Evolutionary conservation across 2,113 vertebrate species (phyloP).

Genomic region (Heterotis niloticus): DNA sequence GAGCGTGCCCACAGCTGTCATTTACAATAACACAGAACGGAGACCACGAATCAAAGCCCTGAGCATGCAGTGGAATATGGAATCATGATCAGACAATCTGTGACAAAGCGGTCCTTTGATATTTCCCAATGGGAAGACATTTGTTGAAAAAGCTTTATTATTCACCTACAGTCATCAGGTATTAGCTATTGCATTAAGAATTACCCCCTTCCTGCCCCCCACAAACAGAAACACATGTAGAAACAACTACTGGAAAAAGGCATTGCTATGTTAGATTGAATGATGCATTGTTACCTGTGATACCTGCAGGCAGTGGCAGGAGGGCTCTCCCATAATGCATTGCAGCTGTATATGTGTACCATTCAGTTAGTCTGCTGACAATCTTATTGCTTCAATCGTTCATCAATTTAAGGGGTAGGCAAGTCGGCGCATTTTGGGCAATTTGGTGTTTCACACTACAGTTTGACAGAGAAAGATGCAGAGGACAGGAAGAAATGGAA

Average conservation of each 20-base stretch:
- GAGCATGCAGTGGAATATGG: not conserved
- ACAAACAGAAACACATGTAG: not conserved
- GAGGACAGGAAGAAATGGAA: no score
- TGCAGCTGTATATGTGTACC: no score
- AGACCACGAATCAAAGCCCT: not conserved
- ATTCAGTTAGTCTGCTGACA: no score
- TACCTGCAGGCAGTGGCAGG: no score
- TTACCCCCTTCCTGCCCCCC: not conserved
- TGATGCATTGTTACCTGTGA: no score
- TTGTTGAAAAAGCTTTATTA: slow-evolving; percentile 12
- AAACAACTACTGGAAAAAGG: not conserved
- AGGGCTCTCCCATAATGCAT: no score
- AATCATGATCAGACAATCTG: not conserved
- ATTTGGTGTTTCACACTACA: no score
- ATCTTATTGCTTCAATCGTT: no score
- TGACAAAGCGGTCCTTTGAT: not conserved
- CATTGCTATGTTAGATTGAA: not conserved
- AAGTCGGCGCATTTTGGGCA: no score
- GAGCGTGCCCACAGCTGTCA: not conserved
- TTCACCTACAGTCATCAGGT: not conserved
- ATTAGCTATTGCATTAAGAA: not conserved
- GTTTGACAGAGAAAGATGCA: no score
- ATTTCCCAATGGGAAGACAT: slow-evolving; percentile 6
- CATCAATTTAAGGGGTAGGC: no score
- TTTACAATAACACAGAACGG: not conserved